phyloP scores from a whole-genome alignment of 2,113 vertebrate species.

The Melanerpes aurifrons region DNA sequence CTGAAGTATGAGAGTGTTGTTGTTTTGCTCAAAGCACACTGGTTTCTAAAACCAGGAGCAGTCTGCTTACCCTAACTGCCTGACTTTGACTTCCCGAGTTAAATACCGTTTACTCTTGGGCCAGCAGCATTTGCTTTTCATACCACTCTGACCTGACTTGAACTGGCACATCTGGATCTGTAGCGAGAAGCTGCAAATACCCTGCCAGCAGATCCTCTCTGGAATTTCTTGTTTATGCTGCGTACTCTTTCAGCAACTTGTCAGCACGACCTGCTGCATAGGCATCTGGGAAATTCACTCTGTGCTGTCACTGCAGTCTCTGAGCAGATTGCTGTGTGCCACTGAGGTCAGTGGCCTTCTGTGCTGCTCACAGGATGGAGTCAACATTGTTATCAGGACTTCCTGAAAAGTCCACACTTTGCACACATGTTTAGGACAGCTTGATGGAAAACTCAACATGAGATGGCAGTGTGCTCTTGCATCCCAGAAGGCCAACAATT shows the following conservation, averaged over 20 bases:
- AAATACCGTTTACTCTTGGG: not conserved
- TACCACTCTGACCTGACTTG: conserved; percentile 26
- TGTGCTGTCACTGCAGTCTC: not conserved
- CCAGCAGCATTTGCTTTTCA: not conserved
- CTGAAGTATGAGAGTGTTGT: not conserved
- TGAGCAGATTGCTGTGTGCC: not conserved
- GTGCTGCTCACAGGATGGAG: not conserved
- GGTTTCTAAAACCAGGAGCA: not conserved
- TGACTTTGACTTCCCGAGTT: not conserved
- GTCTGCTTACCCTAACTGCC: not conserved
- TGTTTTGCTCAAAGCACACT: not conserved
- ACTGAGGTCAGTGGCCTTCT: rapidly evolving
- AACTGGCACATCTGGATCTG: conserved; percentile 23
- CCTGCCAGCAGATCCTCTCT: not conserved
- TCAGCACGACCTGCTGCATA: not conserved
- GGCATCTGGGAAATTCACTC: not conserved
- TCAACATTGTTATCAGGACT: not conserved
- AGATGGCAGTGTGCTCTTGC: too few species aligned
- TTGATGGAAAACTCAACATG: too few species aligned
- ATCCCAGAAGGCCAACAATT: too few species aligned
- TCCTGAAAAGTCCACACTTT: not conserved
- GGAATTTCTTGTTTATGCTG: not conserved
- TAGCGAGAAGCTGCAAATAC: not conserved
- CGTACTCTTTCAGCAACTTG: not conserved
- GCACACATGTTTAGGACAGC: not conserved